Conservation (phyloP, 2,888 invertebrate genomes). For the Leptura quadrifasciata region DNA sequence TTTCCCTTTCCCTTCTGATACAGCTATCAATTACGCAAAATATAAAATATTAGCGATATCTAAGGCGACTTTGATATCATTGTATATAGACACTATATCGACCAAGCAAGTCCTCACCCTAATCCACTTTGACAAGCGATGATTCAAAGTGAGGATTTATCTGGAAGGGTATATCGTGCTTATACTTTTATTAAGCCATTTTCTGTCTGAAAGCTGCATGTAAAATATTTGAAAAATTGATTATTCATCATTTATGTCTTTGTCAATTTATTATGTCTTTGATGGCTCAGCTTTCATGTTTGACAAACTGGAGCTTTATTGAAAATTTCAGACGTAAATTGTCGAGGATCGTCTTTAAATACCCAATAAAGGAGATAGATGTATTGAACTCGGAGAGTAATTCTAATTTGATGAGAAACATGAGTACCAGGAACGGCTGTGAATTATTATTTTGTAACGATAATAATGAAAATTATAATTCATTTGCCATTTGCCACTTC, state of each 20-base stretch:
- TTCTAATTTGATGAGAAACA: background rate
- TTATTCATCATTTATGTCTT: conserved; percentile 68
- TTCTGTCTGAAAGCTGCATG: conserved; percentile 68
- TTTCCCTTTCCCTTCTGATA: conserved; percentile 11
- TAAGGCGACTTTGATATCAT: conserved; percentile 47
- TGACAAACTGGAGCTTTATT: conserved; percentile 59
- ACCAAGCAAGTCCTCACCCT: conserved; percentile 24
- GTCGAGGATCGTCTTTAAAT: conserved; percentile 46
- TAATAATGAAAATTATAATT: background rate
- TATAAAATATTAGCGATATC: conserved; percentile 48
- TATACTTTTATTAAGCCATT: conserved; percentile 71
- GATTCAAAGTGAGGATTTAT: conserved; percentile 30
- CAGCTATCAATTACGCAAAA: conserved; percentile 47
- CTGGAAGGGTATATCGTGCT: conserved; percentile 65
- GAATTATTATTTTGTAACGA: background rate
- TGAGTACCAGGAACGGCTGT: background rate
- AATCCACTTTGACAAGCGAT: conserved; percentile 34
- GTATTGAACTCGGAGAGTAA: background rate
- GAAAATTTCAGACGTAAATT: conserved; percentile 52
- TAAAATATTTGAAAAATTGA: conserved; percentile 70
- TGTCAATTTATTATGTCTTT: conserved; percentile 66
- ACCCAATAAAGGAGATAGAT: conserved; percentile 48
- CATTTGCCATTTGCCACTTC: background rate
- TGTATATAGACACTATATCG: conserved; percentile 41
- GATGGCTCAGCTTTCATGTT: conserved; percentile 60